Percentiles rank a stretch among this genome's conserved stretches.
These are phyloP conservation scores for Hystrix cristata DNA, from an alignment of 2,113 vertebrate genomes.

Conservation along the genomic window DNA sequence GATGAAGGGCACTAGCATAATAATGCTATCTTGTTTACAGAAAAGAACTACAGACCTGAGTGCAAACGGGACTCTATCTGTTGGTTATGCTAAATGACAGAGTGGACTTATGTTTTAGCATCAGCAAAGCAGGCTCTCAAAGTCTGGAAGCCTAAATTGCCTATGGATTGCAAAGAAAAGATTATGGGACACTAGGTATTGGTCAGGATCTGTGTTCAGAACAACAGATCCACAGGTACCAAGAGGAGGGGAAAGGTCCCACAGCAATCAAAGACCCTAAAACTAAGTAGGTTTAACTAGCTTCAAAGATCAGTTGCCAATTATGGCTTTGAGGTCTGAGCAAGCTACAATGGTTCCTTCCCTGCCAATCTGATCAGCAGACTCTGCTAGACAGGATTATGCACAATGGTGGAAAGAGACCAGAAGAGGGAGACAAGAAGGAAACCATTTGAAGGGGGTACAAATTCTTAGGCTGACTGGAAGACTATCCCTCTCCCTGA, in stretches of 20 bases:
- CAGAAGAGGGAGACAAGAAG: not conserved
- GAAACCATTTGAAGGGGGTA: not conserved
- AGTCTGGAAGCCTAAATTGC: not conserved
- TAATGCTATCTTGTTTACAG: not conserved
- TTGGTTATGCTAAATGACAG: not conserved
- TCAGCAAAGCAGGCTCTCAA: not conserved
- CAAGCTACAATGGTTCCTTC: not conserved
- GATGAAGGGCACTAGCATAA: not conserved
- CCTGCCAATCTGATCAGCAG: not conserved
- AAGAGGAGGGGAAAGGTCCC: not conserved
- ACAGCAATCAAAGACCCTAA: not conserved
- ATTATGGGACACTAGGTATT: not conserved
- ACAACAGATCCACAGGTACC: not conserved
- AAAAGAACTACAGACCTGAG: constrained; percentile 1
- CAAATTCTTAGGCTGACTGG: not conserved
- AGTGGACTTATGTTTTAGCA: not conserved
- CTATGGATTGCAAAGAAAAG: not conserved
- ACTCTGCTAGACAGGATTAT: not conserved
- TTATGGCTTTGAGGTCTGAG: not conserved
- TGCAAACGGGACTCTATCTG: not conserved
- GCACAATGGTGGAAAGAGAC: not conserved
- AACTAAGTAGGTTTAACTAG: not conserved
- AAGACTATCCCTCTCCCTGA: not conserved
- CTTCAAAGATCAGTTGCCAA: constrained; percentile 30
- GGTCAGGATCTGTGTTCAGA: not conserved